Conservation (phyloP, 2,888 invertebrate species). For the Acronicta psi region DNA sequence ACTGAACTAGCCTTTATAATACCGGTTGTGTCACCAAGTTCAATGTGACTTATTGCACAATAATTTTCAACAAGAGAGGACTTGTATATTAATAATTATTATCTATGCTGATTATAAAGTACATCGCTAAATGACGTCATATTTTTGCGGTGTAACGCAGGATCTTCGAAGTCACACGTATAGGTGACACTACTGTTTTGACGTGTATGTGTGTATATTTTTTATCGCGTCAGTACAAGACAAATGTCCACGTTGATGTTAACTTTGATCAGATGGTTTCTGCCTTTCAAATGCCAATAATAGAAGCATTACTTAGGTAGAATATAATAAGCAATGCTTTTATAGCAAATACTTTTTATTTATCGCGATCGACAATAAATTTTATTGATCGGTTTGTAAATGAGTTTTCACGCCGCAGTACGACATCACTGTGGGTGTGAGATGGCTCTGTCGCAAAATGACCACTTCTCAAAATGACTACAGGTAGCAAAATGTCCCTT, state of each 20-base stretch:
- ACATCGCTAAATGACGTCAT: constrained; percentile 11
- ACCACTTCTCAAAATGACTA: too few species aligned
- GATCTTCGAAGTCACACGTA: neutral
- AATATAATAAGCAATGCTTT: too few species aligned
- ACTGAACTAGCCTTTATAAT: too few species aligned
- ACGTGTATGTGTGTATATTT: neutral
- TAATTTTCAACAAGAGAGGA: neutral
- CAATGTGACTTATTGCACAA: neutral
- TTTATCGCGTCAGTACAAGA: neutral
- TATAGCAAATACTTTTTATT: too few species aligned
- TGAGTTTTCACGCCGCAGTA: neutral
- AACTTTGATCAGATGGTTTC: neutral
- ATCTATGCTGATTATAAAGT: constrained; percentile 1
- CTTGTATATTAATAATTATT: neutral
- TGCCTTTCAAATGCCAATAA: neutral
- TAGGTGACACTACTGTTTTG: neutral
- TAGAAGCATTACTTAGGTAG: too few species aligned
- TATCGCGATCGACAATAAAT: neutral
- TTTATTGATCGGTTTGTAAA: neutral
- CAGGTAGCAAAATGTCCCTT: too few species aligned
- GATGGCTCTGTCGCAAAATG: too few species aligned
- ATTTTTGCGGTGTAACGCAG: constrained; percentile 1
- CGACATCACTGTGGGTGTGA: too few species aligned
- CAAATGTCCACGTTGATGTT: neutral
- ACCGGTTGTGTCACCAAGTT: too few species aligned